Evolutionary conservation across 2,888 invertebrate genomes (phyloP).

Genomic region (Azorinus chamasolen): DNA sequence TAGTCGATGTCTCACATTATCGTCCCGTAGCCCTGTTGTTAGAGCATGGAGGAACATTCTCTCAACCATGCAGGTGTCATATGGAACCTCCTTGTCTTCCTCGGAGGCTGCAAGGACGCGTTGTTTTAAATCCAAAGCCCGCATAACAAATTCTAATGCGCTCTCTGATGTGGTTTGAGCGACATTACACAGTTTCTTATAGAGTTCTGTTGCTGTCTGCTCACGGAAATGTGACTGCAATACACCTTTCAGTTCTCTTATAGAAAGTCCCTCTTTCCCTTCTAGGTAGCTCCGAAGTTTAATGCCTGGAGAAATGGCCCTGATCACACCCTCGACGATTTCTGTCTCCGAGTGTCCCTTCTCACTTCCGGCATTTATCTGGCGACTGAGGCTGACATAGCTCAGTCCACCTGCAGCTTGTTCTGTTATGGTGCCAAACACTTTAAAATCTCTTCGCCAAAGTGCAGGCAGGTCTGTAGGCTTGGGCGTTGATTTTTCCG

Average conservation of each 20-base stretch:
- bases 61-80: constrained; percentile 7
- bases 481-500: background rate
- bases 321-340: background rate
- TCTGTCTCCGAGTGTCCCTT: background rate
- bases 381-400: background rate
- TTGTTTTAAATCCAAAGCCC: constrained; percentile 31
- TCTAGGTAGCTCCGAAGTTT: background rate
- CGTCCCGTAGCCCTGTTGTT: constrained; percentile 24
- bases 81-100: constrained; percentile 23
- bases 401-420: background rate
- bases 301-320: background rate
- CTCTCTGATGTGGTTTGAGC: constrained; percentile 23
- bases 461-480: background rate
- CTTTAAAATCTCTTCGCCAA: background rate
- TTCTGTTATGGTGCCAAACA: background rate
- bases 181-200: constrained; percentile 23
- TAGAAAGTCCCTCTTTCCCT: background rate
- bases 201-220: constrained; percentile 37
- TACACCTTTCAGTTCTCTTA: constrained; percentile 10
- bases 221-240: constrained; percentile 30
- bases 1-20: constrained; percentile 16
- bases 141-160: constrained; percentile 30
- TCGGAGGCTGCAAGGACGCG: constrained; percentile 17
- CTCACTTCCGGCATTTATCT: background rate
- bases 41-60: constrained; percentile 33